A percentile compares a stretch with the other conserved stretches of the same genome.
Conservation (phyloP, 2,888 invertebrate genomes). For the Anticlea derivata region DNA sequence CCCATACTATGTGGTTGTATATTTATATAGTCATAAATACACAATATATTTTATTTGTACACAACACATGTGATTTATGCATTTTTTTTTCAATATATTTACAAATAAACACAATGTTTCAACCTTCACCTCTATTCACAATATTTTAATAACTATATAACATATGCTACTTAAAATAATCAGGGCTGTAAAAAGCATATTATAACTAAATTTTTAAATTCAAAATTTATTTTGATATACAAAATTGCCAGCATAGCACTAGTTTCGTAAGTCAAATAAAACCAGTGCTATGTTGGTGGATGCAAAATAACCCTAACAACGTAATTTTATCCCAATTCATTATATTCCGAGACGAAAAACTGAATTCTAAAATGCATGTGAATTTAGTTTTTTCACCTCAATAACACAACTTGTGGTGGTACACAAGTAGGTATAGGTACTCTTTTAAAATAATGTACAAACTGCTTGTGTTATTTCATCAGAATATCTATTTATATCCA, state of each 20-base stretch:
- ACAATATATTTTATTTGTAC: conserved; percentile 77
- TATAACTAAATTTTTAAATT: conserved; percentile 53
- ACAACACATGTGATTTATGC: conserved; percentile 66
- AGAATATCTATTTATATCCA: conserved; percentile 65
- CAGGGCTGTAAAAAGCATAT: conserved; percentile 70
- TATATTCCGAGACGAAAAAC: conserved; percentile 40
- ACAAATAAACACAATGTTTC: conserved; percentile 73
- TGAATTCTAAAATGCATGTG: neutral
- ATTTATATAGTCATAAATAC: conserved; percentile 61
- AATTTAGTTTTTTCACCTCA: neutral
- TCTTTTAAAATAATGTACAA: neutral
- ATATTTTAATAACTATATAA: conserved; percentile 41
- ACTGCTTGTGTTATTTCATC: conserved; percentile 35
- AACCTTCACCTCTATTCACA: conserved; percentile 69
- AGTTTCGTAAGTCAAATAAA: conserved; percentile 4
- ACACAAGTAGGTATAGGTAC: neutral
- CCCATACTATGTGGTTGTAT: conserved; percentile 62
- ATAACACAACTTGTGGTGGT: neutral
- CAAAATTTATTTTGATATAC: conserved; percentile 39
- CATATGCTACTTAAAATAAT: conserved; percentile 54
- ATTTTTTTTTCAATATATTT: conserved; percentile 64
- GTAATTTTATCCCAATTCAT: conserved; percentile 39
- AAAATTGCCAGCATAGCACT: conserved; percentile 22
- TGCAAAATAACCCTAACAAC: conserved; percentile 30
- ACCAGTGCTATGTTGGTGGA: conserved; percentile 16